These are phyloP conservation scores for Platysternon megacephalum DNA, from an alignment of 2,113 vertebrate species.

Conservation along the genomic window DNA sequence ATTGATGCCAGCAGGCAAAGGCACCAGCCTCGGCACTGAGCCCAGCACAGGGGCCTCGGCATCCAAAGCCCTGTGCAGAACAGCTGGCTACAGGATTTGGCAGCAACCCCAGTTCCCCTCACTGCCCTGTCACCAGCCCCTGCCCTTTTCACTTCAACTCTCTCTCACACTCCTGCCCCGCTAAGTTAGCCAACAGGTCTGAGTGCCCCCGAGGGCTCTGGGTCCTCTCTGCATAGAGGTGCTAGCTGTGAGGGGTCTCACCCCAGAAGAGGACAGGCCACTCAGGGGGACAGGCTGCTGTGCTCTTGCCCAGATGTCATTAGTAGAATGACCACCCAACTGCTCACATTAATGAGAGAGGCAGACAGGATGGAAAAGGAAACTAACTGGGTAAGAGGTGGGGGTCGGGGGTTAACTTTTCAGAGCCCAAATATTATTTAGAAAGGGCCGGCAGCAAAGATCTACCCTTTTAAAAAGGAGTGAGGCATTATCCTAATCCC, in stretches of 20 bases:
- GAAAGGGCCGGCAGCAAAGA: not conserved
- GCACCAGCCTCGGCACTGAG: too few relatives aligned
- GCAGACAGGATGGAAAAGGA: not conserved
- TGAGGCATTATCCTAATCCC: accelerated
- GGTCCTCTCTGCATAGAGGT: not conserved
- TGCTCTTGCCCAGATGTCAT: not conserved
- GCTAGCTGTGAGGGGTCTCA: accelerated
- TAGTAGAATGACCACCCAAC: not conserved
- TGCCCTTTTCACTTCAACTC: not conserved
- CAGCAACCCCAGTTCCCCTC: not conserved
- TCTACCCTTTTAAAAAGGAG: not conserved
- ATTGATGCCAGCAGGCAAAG: too few relatives aligned
- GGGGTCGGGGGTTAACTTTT: not conserved
- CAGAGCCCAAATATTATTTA: not conserved
- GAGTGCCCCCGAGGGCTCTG: not conserved
- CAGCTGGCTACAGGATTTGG: not conserved
- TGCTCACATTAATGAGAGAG: not conserved
- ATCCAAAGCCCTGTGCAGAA: not conserved
- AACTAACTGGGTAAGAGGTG: not conserved
- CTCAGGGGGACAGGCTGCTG: not conserved
- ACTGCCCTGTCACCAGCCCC: not conserved
- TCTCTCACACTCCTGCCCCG: too few relatives aligned
- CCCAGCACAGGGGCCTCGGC: too few relatives aligned
- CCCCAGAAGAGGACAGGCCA: not conserved
- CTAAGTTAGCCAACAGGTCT: not conserved